phyloP scores from a whole-genome alignment of 2,797 vertebrate genomes.

The Rhabdophis nuchalis region DNA sequence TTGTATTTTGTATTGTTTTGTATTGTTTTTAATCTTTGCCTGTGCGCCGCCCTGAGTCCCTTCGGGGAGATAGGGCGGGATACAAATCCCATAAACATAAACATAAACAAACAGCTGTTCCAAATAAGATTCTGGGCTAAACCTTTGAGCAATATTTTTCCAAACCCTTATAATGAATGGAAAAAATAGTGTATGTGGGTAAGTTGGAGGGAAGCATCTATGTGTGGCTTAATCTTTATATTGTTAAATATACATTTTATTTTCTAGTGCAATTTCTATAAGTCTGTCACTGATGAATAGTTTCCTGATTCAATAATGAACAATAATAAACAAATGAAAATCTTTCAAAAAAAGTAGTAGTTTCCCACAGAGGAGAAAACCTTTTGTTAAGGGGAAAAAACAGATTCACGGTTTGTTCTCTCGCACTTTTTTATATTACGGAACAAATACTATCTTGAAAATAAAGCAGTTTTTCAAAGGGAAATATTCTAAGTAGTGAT shows the following conservation, averaged over 20 bases:
- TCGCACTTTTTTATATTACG: background rate
- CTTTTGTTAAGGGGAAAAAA: background rate
- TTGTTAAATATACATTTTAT: slow-evolving; percentile 39
- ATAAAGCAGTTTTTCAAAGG: background rate
- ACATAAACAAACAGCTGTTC: no score
- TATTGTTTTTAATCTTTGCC: no score
- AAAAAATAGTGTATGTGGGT: slow-evolving; percentile 11
- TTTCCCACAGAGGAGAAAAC: slow-evolving; percentile 29
- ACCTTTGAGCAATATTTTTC: slow-evolving; percentile 12
- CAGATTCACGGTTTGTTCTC: background rate
- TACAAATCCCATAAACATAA: no score
- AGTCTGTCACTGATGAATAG: slow-evolving; percentile 47
- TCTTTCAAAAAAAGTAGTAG: slow-evolving; percentile 14
- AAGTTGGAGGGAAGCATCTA: background rate
- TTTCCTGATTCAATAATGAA: slow-evolving; percentile 48
- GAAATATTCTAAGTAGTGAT: background rate
- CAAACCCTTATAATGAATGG: background rate
- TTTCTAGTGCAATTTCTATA: slow-evolving; percentile 50
- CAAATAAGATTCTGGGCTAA: slow-evolving; percentile 13
- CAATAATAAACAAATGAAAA: slow-evolving; percentile 38
- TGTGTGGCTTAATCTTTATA: slow-evolving; percentile 16
- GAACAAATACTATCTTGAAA: slow-evolving; percentile 1
- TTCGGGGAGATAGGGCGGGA: no score
- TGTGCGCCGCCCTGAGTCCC: no score
- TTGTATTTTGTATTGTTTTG: no score